Evolutionary conservation across 1,140 invertebrate species (phyloP).

Genomic region (Luehdorfia chinensis): DNA sequence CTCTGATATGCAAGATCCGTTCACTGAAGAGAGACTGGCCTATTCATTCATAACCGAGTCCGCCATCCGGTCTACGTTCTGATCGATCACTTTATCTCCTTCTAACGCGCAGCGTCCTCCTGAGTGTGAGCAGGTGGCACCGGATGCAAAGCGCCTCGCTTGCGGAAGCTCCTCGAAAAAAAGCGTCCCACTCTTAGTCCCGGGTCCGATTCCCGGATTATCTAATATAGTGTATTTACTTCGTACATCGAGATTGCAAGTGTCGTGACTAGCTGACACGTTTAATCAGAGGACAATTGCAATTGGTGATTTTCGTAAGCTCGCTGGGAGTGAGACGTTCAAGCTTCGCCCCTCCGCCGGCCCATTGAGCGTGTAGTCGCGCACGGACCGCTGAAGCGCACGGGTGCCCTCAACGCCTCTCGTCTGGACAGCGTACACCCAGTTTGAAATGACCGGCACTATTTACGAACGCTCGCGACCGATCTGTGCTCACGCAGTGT

Average conservation of each 20-base stretch:
- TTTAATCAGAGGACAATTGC: slow-evolving; percentile 58
- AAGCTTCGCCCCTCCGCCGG: slow-evolving; percentile 71
- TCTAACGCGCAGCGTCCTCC: slow-evolving; percentile 60
- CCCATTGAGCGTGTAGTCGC: slow-evolving; percentile 64
- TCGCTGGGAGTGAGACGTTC: slow-evolving; percentile 54
- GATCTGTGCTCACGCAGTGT: slow-evolving; percentile 48
- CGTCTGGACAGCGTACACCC: slow-evolving; percentile 32
- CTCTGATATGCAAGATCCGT: slow-evolving; percentile 29
- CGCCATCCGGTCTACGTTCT: slow-evolving; percentile 69
- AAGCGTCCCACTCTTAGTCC: slow-evolving; percentile 39
- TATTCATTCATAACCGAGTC: slow-evolving; percentile 75
- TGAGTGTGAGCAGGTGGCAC: slow-evolving; percentile 71
- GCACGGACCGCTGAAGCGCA: slow-evolving; percentile 61
- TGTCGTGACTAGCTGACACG: slow-evolving; percentile 28
- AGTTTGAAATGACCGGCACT: slow-evolving; percentile 57
- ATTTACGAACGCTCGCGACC: no score
- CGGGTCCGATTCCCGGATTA: slow-evolving; percentile 19
- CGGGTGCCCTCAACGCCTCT: slow-evolving; percentile 52
- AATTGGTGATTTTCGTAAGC: slow-evolving; percentile 73
- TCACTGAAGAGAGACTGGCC: slow-evolving; percentile 48
- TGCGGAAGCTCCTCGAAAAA: slow-evolving; percentile 63
- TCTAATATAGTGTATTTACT: slow-evolving; percentile 17
- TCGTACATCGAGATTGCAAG: slow-evolving; percentile 17
- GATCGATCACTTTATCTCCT: slow-evolving; percentile 70
- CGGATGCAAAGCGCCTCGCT: slow-evolving; percentile 53